Base-by-base conservation (phyloP, 2,888 invertebrate genomes). In the Trilocha varians region DNA sequence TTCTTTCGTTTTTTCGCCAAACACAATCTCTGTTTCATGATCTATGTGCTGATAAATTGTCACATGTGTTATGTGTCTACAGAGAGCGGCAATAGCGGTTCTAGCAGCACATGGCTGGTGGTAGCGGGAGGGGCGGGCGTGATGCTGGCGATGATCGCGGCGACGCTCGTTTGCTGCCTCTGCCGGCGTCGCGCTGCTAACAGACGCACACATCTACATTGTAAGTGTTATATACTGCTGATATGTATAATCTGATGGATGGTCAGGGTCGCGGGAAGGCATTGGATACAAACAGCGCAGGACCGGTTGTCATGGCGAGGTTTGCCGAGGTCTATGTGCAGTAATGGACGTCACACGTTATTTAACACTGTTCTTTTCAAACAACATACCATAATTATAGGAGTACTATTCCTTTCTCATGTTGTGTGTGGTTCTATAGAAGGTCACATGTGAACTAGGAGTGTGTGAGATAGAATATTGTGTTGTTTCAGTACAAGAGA, bases 101-200 rank as follows among this genome's bases (percentile, higher is more conserved):
- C 93, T 65, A 91, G 91, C 62, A 88, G 91, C 70, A 91, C 92
- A 59, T 92, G 93, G 49, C 45, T 52, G 90, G 91, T 94, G 74
- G 91, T 91, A 58, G 88, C 90, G 47, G 88, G 90, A 58, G 90
- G 91, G 40, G 91, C 93, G 50, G 90, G 91, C 62, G 87, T 89
- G 47, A 84, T 91, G 64, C 83, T 95, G 66, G 87, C 91, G 55
- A 80, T 91, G 65, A 88, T 91, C 59, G 90, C 91, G 43, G 88
- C 89, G 62, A 89, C 90, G 44, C 91, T 90, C 52, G 87, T 91
- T 46, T 90, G 92, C 72, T 95, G 94, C 84, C 87, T 92, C 62
- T 95, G 94, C 76, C 89, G 93, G 47, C 89, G 91, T 57, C 88
- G 89, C 46, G 75, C 87, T 49, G 79, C 82, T 45, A 83, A 87